Evolutionary conservation across 2,113 vertebrate species (phyloP), one percentile per base, ranked within the genome.

Genomic region (Zapus hudsonius): DNA sequence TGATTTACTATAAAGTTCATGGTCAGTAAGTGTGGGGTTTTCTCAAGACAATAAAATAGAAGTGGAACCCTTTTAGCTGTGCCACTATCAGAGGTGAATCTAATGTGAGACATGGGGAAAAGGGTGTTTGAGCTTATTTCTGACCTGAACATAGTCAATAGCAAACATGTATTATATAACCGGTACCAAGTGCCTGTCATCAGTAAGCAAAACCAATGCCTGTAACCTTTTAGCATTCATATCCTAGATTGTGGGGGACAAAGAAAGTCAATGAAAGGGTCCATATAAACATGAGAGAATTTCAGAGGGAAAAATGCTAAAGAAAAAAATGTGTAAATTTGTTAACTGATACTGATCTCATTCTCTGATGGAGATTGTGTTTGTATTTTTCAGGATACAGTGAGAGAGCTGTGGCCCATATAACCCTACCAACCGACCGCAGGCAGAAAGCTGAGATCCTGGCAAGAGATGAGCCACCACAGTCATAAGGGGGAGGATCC

Each of bases 31-130:
- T 10, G n/a, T n/a, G n/a, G n/a, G n/a, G n/a, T n/a, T n/a, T n/a
- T n/a, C n/a, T n/a, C n/a, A n/a, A n/a, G n/a, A n/a, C n/a, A n/a
- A n/a, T n/a, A n/a, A n/a, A n/a, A n/a, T n/a, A n/a, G n/a, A n/a
- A n/a, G n/a, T n/a, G n/a, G n/a, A n/a, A n/a, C n/a, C n/a, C n/a
- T n/a, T n/a, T n/a, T n/a, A n/a, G n/a, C 20, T 76, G 12, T 25
- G 73, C 23, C 12, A 31, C 36, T 82, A 47, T 31, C 6, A 19
- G 2, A 29, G 36, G 17, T 22, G 8, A 33, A 64, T 20, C 6
- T 22, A 12, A 2, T 29, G 17, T 20, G 55, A 47, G 1, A 47
- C 8, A 3, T 13, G 6, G 5, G 44, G 10, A n/a, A 2, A 16
- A 19, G 44, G 10, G 29, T 73, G 4, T 10, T 72, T 61, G 33